These are phyloP conservation scores for Diplodus sargus DNA, from an alignment of 2,797 vertebrate species.

Conservation along the genomic window DNA sequence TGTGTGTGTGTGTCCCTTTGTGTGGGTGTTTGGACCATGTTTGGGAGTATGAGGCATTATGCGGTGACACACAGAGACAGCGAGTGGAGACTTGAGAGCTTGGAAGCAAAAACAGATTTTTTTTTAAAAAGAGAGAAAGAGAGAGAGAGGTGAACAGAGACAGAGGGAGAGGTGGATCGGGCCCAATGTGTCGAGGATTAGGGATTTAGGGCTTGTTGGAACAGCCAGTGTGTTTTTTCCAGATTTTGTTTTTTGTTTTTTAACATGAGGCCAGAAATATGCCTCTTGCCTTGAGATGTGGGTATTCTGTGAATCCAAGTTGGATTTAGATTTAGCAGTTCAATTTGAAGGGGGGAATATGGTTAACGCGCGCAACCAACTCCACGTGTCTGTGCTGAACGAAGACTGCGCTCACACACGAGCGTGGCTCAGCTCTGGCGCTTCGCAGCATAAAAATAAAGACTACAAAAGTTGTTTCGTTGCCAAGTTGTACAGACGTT, in stretches of 20 bases:
- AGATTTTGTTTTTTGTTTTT: no score
- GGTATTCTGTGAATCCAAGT: constrained; percentile 37
- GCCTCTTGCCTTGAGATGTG: constrained; percentile 44
- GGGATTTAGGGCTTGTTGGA: constrained; percentile 55
- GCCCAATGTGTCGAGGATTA: constrained; percentile 55
- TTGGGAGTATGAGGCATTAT: constrained; percentile 21
- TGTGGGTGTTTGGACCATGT: constrained; percentile 8
- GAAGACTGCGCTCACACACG: constrained; percentile 11
- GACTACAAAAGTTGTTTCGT: constrained; percentile 1
- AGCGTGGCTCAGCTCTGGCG: constrained; percentile 10
- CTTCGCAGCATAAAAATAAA: constrained; percentile 8
- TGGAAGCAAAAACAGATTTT: not conserved
- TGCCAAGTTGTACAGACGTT: not conserved
- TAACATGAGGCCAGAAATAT: constrained; percentile 40
- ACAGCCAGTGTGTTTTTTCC: constrained; percentile 35
- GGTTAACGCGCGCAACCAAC: constrained; percentile 16
- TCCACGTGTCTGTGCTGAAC: constrained; percentile 35
- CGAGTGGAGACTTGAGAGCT: not conserved
- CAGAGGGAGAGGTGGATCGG: constrained; percentile 34
- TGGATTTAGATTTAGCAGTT: constrained; percentile 48
- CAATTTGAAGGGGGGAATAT: constrained; percentile 26
- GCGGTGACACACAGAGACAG: constrained; percentile 19
- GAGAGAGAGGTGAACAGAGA: constrained; percentile 17
- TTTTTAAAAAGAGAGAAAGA: not conserved
- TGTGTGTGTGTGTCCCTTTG: not conserved